A percentile compares a stretch with the other conserved stretches of the same genome.
Conservation (phyloP, 2,797 vertebrate genomes). For the Dendrocincla tyrannina region DNA sequence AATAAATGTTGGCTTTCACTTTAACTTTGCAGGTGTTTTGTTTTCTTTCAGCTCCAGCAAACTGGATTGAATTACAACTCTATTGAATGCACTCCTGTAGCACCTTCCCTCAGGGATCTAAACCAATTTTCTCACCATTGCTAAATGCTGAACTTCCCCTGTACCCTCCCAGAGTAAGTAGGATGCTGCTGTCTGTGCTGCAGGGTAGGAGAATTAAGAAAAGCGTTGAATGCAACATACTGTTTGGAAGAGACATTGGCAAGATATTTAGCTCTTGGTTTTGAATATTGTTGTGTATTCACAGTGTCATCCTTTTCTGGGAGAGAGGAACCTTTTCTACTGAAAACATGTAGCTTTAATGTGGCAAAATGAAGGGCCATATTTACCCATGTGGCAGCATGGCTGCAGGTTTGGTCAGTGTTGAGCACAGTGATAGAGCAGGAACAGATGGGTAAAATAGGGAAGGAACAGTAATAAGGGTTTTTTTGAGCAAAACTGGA, state of each 20-base stretch:
- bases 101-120: conserved; percentile 20
- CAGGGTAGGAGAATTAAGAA: background rate
- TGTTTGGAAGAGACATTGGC: background rate
- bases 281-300: background rate
- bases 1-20: background rate
- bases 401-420: background rate
- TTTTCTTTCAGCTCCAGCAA: conserved; percentile 20
- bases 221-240: background rate
- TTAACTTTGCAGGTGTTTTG: background rate
- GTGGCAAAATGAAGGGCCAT: background rate
- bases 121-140: conserved; percentile 33
- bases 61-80: background rate
- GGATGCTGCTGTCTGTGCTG: background rate
- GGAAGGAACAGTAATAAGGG: background rate
- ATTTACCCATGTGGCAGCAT: accelerated
- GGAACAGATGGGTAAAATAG: background rate
- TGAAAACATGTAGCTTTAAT: background rate
- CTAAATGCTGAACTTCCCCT: conserved; percentile 33
- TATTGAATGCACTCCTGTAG: background rate
- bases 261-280: background rate
- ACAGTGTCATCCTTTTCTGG: background rate
- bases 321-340: background rate
- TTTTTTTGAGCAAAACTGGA: background rate
- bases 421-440: background rate
- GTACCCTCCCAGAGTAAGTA: background rate